Conservation (phyloP, 2,113 vertebrate genomes). For the Chlamydotis undulata region DNA sequence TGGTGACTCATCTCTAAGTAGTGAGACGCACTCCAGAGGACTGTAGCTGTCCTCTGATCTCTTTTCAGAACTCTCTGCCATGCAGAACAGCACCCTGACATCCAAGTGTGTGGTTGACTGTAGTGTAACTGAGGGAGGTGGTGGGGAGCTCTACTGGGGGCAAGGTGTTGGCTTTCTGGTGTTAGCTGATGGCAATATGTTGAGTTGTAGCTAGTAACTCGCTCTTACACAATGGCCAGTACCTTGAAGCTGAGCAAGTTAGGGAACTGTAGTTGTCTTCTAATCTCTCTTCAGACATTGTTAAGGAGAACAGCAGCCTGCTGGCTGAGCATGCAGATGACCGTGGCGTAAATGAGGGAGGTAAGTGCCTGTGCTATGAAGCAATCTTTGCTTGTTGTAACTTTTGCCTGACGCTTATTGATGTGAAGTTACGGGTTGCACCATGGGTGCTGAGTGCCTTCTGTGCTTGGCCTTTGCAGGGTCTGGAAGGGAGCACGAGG, state of each 20-base stretch:
- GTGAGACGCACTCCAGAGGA: not conserved
- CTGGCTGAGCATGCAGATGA: not conserved
- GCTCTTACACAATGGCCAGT: not conserved
- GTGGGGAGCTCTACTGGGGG: not conserved
- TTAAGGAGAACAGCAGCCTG: not conserved
- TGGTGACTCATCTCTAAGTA: not conserved
- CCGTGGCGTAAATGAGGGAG: not conserved
- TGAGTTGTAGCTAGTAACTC: not conserved
- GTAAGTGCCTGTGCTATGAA: not conserved
- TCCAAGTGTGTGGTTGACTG: not conserved
- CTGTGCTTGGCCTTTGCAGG: not conserved
- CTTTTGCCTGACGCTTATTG: not conserved
- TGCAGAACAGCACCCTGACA: not conserved
- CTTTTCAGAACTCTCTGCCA: not conserved
- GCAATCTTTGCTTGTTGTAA: not conserved
- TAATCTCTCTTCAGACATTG: not conserved
- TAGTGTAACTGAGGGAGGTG: not conserved
- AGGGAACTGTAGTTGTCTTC: not conserved
- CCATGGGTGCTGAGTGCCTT: fast-evolving
- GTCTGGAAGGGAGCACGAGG: not conserved
- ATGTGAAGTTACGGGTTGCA: not conserved
- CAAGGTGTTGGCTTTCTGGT: not conserved
- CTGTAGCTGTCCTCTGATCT: not conserved
- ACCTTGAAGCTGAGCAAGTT: not conserved
- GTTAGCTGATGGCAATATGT: not conserved